phyloP scores from a whole-genome alignment of 2,797 vertebrate genomes.

The Gambelia wislizenii region DNA sequence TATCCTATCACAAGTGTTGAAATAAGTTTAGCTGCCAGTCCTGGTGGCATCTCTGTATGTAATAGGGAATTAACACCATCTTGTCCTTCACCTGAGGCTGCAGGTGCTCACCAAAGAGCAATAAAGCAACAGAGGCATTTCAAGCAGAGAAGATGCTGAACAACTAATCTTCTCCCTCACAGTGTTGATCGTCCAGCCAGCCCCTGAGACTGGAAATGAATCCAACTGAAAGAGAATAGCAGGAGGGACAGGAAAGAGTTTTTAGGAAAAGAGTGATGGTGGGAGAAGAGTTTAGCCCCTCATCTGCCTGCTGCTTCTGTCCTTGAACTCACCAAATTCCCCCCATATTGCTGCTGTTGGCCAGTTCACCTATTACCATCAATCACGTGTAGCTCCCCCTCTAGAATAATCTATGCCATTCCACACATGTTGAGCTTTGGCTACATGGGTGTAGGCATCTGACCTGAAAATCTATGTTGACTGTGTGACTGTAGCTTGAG shows the following conservation, averaged over 20 bases:
- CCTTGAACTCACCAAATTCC: not conserved
- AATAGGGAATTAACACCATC: no score
- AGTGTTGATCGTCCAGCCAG: not conserved
- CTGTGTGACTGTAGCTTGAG: no score
- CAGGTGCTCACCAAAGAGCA: not conserved
- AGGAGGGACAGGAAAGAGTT: no score
- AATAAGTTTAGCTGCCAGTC: no score
- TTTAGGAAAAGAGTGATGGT: not conserved
- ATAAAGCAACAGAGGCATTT: not conserved
- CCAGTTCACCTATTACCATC: not conserved
- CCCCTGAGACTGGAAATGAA: not conserved
- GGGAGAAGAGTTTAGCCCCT: not conserved
- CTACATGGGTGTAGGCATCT: no score
- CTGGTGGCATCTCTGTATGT: no score
- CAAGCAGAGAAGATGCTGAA: not conserved
- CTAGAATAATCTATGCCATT: not conserved
- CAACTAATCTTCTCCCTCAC: no score
- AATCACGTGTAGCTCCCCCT: no score
- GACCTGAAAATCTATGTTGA: not conserved
- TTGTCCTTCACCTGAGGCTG: no score
- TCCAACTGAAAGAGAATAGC: not conserved
- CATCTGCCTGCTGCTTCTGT: not conserved
- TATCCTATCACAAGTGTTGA: no score
- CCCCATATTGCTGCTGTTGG: not conserved
- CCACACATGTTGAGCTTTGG: no score